Evolutionary conservation across 2,888 invertebrate species (phyloP), one percentile per base, ranked within the genome.

Genomic region (Fissipunctia ypsillon): DNA sequence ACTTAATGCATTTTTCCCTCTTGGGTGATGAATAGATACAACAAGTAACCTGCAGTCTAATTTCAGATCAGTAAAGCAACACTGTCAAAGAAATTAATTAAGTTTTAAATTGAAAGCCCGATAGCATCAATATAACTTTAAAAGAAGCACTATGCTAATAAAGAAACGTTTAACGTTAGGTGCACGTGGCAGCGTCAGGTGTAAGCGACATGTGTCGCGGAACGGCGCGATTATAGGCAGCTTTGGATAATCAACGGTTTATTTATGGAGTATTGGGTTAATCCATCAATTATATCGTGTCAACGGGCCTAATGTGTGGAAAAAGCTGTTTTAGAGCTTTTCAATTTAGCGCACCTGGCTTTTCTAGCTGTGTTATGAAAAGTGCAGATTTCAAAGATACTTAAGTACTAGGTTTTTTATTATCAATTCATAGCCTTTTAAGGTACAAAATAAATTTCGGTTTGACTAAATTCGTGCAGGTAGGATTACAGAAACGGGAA

Each of bases 151-250:
- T n/a, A 88, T 89, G 88, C 75, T 74, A 67, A 68, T 83, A 83
- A 76, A 82, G 78, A 82, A 76, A 69, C 59, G 70, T 81, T 56
- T 69, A 74, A 85, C 88, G 88, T 89, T 80, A 73, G 72, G 50
- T 90, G 89, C 90, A 89, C 88, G 85, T 86, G 88, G 77, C 87
- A 85, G 87, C 90, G 94, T 92, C 95, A 95, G 95, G 92, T 95
- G 95, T 81, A 74, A 35, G 48, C 85, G 85, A 88, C 95, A 95
- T 93, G 88, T 94, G 94, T 80, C 75, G 91, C 89, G 89, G 91
- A 92, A 92, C 91, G 88, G 61, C 56, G 63, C 81, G 64, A 79
- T 73, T 73, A 75, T 57, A 68, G 16, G 41, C 43, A 57, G 63
- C 73, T 67, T 64, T 57, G 56, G 67, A 78, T 82, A 75, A 78